A percentile compares a stretch with the other conserved stretches of the same genome.
Conservation (phyloP, 2,113 vertebrate genomes). For the Probosciger aterrimus region DNA sequence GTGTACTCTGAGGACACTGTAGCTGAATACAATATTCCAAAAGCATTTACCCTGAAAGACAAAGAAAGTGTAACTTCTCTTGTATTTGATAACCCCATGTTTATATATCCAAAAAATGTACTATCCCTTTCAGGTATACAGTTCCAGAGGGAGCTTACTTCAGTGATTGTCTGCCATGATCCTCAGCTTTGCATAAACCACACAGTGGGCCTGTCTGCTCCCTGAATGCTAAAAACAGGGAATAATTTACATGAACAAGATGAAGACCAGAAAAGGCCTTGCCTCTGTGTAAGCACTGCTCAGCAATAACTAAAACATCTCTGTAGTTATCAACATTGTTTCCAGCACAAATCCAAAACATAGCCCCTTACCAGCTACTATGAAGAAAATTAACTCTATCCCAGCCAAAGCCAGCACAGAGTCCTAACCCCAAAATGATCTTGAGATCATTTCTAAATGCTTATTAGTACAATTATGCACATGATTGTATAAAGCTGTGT, state of each 20-base stretch:
- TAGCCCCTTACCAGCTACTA: not conserved
- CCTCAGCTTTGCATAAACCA: not conserved
- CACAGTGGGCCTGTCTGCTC: not conserved
- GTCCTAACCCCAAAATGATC: not conserved
- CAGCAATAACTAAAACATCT: not conserved
- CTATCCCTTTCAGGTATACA: not conserved
- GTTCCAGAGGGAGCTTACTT: not conserved
- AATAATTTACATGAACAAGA: not conserved
- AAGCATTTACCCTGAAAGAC: not conserved
- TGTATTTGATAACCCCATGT: not conserved
- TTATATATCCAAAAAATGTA: not conserved
- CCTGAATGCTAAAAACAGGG: not conserved
- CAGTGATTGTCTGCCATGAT: not conserved
- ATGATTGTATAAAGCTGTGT: not conserved
- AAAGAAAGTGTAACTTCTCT: not conserved
- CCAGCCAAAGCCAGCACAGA: not conserved
- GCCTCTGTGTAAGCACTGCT: not conserved
- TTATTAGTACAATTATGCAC: not conserved
- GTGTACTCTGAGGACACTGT: not conserved
- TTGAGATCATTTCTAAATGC: not conserved
- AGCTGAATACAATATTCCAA: not conserved
- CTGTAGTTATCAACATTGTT: not conserved
- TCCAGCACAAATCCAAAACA: not conserved
- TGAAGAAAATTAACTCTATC: not conserved
- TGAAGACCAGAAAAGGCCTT: not conserved